Evolutionary conservation across 2,888 invertebrate species (phyloP).

Genomic region (Suillia variegata): DNA sequence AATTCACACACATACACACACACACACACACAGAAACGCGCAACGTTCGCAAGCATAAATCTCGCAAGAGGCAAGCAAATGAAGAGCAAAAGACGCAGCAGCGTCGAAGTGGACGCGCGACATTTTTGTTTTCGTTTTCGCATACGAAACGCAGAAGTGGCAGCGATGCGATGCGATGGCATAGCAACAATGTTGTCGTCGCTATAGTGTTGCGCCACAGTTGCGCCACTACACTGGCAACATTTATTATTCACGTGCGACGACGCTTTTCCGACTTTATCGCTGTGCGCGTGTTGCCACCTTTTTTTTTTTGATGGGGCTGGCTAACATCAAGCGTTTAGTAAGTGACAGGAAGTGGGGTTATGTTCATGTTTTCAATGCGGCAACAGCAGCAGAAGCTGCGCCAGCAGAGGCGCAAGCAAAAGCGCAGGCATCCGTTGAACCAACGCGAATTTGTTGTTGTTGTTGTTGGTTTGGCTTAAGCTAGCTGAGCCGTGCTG

Average conservation of each 20-base stretch:
- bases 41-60: slow-evolving; percentile 20
- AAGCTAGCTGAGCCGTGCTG: not conserved
- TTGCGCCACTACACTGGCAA: not conserved
- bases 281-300: slow-evolving; percentile 30
- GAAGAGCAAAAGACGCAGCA: not conserved
- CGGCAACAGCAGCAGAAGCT: too few species aligned
- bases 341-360: slow-evolving; percentile 21
- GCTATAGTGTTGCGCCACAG: too few species aligned
- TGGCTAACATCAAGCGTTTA: slow-evolving; percentile 21
- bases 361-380: slow-evolving; percentile 16
- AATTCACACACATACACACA: slow-evolving; percentile 19
- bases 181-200: too few species aligned
- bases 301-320: slow-evolving; percentile 31
- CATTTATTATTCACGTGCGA: not conserved
- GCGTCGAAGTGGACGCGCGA: not conserved
- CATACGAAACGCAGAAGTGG: slow-evolving; percentile 12
- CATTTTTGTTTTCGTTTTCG: slow-evolving; percentile 15
- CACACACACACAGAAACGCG: too few species aligned
- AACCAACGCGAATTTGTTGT: slow-evolving; percentile 8
- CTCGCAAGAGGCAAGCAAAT: not conserved
- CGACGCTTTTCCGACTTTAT: slow-evolving; percentile 11
- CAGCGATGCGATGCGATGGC: not conserved
- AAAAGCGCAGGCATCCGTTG: not conserved
- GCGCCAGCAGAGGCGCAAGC: not conserved
- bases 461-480: not conserved